Conservation (phyloP, 2,888 invertebrate genomes). For the Rhaphigaster nebulosa region DNA sequence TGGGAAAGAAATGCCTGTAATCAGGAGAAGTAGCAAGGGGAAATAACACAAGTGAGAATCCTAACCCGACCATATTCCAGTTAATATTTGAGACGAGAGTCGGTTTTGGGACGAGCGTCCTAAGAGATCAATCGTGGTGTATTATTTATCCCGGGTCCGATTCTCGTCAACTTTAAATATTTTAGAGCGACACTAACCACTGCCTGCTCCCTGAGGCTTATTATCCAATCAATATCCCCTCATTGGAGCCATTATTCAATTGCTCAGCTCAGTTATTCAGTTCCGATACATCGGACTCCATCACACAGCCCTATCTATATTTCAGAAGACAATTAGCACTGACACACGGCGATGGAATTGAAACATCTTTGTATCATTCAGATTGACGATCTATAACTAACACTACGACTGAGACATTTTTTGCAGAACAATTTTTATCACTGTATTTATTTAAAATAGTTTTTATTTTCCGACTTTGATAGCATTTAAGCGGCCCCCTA, state of each 20-base stretch:
- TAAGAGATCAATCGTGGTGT: conserved; percentile 31
- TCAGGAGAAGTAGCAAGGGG: neutral
- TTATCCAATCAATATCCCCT: conserved; percentile 38
- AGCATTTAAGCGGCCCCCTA: too few relatives aligned
- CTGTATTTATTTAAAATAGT: too few relatives aligned
- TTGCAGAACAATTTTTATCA: too few relatives aligned
- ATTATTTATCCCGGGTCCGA: conserved; percentile 31
- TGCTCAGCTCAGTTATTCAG: conserved; percentile 13
- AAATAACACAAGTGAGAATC: neutral
- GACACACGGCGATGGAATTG: neutral
- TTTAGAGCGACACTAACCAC: conserved; percentile 51
- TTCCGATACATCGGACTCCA: neutral
- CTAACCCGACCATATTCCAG: neutral
- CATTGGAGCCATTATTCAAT: conserved; percentile 30
- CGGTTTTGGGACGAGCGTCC: neutral
- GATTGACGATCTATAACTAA: neutral
- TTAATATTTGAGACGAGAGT: neutral
- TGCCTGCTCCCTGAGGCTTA: neutral
- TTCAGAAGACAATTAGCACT: neutral
- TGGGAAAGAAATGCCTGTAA: neutral
- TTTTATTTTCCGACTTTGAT: too few relatives aligned
- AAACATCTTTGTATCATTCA: neutral
- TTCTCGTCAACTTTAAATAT: conserved; percentile 18
- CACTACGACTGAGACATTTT: too few relatives aligned
- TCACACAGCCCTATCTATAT: neutral